These are phyloP conservation scores for Linepithema humile DNA, from an alignment of 1,140 invertebrate species.

Conservation along the genomic window DNA sequence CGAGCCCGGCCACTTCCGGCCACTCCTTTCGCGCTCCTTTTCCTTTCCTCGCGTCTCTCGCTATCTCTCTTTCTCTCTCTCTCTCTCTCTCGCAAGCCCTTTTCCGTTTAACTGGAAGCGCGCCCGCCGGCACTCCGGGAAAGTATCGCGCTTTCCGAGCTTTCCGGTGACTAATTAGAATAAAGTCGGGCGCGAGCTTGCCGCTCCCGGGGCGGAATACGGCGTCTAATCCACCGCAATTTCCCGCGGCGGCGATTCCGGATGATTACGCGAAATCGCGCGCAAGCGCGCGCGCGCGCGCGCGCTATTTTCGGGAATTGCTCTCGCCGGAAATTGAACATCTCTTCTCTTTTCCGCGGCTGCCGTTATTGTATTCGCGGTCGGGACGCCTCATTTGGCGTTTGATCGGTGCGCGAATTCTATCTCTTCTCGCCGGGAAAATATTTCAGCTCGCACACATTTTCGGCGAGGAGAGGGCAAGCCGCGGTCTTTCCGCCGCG, in stretches of 20 bases:
- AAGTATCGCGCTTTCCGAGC: constrained; percentile 47
- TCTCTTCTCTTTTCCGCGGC: constrained; percentile 15
- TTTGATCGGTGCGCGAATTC: constrained; percentile 8
- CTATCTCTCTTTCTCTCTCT: background rate
- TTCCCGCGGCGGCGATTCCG: constrained; percentile 47
- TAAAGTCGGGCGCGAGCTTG: constrained; percentile 41
- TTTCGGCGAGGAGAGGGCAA: background rate
- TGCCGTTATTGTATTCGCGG: constrained; percentile 40
- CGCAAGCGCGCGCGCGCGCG: constrained; percentile 1
- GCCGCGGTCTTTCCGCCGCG: background rate
- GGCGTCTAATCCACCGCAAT: constrained; percentile 50
- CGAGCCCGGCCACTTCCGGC: constrained; percentile 37
- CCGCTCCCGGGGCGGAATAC: constrained; percentile 7
- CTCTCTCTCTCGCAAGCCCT: background rate
- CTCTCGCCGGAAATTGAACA: constrained; percentile 20
- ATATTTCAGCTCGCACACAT: background rate
- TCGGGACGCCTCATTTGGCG: constrained; percentile 5
- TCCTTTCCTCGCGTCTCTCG: background rate
- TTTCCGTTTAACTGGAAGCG: background rate
- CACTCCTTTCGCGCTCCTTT: constrained; percentile 1
- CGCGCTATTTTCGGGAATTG: constrained; percentile 17
- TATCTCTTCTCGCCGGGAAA: constrained; percentile 1
- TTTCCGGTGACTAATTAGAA: constrained; percentile 56
- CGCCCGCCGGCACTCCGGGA: constrained; percentile 4
- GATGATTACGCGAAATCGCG: constrained; percentile 44